Evolutionary conservation across 2,113 vertebrate genomes (phyloP).

Genomic region (Turdus rufiventris): DNA sequence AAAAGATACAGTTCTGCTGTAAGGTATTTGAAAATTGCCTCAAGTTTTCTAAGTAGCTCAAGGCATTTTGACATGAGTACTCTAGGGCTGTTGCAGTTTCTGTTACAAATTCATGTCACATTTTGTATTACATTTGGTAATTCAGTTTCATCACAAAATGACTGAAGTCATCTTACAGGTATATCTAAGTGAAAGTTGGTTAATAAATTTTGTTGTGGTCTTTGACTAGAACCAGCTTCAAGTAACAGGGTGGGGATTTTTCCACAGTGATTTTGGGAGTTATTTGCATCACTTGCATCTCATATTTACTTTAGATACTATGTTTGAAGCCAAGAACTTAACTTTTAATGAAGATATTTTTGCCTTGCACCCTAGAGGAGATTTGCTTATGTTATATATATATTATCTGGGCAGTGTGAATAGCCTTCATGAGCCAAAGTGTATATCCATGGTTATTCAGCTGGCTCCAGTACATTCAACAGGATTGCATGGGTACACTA

Average conservation of each 20-base stretch:
- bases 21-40: neutral
- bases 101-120: neutral
- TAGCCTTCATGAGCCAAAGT: neutral
- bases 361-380: neutral
- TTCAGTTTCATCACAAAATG: neutral
- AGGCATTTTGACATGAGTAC: neutral
- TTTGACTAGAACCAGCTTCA: neutral
- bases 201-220: neutral
- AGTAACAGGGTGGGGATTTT: neutral
- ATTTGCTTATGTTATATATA: rapidly evolving
- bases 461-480: neutral
- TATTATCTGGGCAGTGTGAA: neutral
- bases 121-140: neutral
- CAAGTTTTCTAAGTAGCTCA: neutral
- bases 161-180: neutral
- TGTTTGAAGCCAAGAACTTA: neutral
- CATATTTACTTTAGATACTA: neutral
- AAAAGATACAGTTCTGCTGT: neutral
- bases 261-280: neutral
- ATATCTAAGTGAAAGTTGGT: neutral
- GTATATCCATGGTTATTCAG: neutral
- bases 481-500: neutral
- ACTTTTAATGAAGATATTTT: neutral
- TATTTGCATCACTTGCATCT: neutral
- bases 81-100: neutral